Percentiles rank a stretch among this genome's conserved stretches.
These are phyloP conservation scores for Xylota sylvarum DNA, from an alignment of 2,888 invertebrate genomes.

Conservation along the genomic window DNA sequence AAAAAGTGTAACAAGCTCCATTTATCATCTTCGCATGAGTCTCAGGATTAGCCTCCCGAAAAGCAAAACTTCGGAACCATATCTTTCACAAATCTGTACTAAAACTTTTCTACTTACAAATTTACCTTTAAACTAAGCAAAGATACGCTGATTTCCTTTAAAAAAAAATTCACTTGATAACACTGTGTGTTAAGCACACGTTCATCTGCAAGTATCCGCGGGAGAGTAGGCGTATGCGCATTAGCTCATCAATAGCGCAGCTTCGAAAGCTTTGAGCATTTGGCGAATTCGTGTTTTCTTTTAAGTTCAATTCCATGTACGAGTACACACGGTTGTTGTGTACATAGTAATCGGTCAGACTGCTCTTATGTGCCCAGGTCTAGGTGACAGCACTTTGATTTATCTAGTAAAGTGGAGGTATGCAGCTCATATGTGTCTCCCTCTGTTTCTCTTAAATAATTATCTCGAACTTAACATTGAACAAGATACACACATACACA, in stretches of 20 bases:
- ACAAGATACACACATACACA: conserved; percentile 10
- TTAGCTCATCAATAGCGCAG: conserved; percentile 24
- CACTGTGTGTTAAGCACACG: not conserved
- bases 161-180: conserved; percentile 14
- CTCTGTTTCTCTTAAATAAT: conserved; percentile 71
- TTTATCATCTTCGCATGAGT: too few relatives aligned
- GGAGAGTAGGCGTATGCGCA: conserved; percentile 68
- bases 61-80: too few relatives aligned
- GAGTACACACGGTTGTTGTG: conserved; percentile 6
- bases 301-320: conserved; percentile 34
- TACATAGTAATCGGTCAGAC: conserved; percentile 23
- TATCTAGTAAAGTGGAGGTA: conserved; percentile 24
- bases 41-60: too few relatives aligned
- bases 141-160: not conserved
- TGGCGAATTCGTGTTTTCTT: conserved; percentile 46
- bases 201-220: not conserved
- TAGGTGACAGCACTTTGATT: conserved; percentile 60
- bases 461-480: conserved; percentile 76
- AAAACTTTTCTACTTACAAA: too few relatives aligned
- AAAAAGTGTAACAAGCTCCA: too few relatives aligned
- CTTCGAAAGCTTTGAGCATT: conserved; percentile 53
- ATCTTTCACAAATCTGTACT: too few relatives aligned
- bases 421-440: conserved; percentile 34
- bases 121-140: not conserved
- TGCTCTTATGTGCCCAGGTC: conserved; percentile 40